phyloP scores from a whole-genome alignment of 2,113 vertebrate species.

The Ammospiza nelsoni region DNA sequence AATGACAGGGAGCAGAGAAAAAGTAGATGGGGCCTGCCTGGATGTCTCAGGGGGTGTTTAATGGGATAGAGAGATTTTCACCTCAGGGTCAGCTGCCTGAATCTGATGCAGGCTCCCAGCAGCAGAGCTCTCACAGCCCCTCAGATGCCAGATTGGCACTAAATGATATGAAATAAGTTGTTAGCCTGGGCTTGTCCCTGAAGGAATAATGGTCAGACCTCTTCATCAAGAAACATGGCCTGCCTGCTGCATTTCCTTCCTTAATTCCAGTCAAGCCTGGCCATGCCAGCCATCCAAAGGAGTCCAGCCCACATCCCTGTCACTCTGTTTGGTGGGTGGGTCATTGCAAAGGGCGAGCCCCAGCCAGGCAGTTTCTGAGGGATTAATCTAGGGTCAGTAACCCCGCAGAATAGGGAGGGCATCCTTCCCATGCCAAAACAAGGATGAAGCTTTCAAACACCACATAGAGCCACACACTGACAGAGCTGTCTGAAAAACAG shows the following conservation, averaged over 20 bases:
- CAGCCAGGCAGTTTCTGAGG: background rate
- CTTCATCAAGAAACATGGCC: background rate
- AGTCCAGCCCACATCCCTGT: background rate
- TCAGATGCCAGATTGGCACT: background rate
- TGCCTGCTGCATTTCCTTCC: background rate
- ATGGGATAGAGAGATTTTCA: background rate
- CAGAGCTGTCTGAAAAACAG: background rate
- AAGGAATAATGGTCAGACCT: background rate
- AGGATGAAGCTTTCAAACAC: background rate
- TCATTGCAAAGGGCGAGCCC: accelerated
- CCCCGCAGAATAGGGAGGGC: accelerated
- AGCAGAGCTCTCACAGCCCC: background rate
- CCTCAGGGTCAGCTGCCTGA: background rate
- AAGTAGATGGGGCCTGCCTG: background rate
- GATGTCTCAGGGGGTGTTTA: background rate
- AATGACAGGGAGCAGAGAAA: background rate
- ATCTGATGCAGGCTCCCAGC: accelerated
- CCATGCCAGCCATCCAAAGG: background rate
- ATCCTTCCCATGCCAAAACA: background rate
- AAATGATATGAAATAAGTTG: background rate
- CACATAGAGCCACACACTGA: accelerated
- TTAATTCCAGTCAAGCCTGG: background rate
- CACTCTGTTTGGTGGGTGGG: background rate
- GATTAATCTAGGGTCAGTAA: background rate
- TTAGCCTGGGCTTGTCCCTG: background rate